phyloP scores from a whole-genome alignment of 1,140 invertebrate genomes.

The Hermetia illucens region DNA sequence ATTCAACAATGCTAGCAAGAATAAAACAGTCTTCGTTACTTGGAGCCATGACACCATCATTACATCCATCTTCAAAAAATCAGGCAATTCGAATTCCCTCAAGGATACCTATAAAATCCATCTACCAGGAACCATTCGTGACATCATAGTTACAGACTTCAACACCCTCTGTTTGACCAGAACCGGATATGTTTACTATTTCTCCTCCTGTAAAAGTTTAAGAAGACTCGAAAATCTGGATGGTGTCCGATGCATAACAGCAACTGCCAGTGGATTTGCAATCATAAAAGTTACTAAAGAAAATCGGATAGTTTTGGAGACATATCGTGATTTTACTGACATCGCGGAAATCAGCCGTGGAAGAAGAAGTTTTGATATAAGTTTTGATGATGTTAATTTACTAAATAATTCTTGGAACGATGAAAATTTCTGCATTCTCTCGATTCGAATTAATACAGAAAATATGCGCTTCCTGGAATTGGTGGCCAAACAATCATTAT shows the following conservation, averaged over 20 bases:
- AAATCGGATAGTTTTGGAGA: constrained; percentile 12
- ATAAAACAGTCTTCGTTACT: background rate
- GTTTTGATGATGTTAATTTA: constrained; percentile 19
- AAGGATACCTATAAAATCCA: background rate
- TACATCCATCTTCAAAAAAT: background rate
- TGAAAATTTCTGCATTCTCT: constrained; percentile 15
- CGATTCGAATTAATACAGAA: constrained; percentile 8
- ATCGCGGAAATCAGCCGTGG: constrained; percentile 13
- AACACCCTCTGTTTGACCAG: constrained; percentile 21
- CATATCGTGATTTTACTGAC: constrained; percentile 16
- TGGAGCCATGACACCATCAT: background rate
- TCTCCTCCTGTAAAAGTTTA: constrained; percentile 18
- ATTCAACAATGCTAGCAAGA: background rate
- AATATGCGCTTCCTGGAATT: constrained; percentile 17
- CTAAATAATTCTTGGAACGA: constrained; percentile 17
- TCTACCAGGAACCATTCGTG: constrained; percentile 4
- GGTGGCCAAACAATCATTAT: constrained; percentile 6
- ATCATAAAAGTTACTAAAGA: constrained; percentile 12
- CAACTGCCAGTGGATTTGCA: constrained; percentile 13
- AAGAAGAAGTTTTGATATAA: constrained; percentile 16
- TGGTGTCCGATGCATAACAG: constrained; percentile 15
- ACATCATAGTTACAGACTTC: constrained; percentile 17
- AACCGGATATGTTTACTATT: constrained; percentile 19
- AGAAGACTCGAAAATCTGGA: constrained; percentile 15
- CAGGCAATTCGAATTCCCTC: background rate